Evolutionary conservation across 2,888 invertebrate species (phyloP), one percentile per base, ranked within the genome.

Genomic region (Cheilosia grossa): DNA sequence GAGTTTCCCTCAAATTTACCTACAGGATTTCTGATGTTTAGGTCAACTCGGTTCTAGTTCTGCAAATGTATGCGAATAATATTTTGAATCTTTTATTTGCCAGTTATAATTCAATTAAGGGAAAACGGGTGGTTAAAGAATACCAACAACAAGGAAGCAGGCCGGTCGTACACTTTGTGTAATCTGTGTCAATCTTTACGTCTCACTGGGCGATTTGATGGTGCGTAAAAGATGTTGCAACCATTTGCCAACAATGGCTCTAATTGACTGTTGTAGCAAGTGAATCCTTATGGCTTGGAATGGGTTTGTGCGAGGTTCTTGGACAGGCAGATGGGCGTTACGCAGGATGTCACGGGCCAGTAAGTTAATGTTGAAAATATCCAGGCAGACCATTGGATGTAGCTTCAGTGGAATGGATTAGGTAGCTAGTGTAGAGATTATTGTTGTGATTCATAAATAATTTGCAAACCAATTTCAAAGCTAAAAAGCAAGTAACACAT

Each of bases 151-250:
- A 66, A 42, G 37, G 66, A 49, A 66, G 10, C 27, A 27, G 27
- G 6, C 6, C 37, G 21, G 51, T 40, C 30, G 19, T 51, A 64
- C 51, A 70, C 44, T 56, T 67, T 56, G 37, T 66, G 53, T 72
- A 58, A 82, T 82, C 63, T 79, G 37, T 79, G 82, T 74, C 79
- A 78, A 82, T 82, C 73, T 82, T 74, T 40, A 82, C 79, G 63
- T 58, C 64, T 61, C 49, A 63, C 33, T 82, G 61, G 56, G 27
- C 44, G 56, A 63, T 69, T 79, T 79, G 73, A 82, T 79, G 79
- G 79, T 69, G 73, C 63, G 69, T 69, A 56, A 67, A 74, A 73
- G 63, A 59, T 69, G 67, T 66, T 78, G 72, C 77, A 70, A 51
- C 40, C 30, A 15, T 17, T 13, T 33, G 42, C 47, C 30, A 24